Evolutionary conservation across 2,113 vertebrate species (phyloP).

Genomic region (Pedetes capensis): DNA sequence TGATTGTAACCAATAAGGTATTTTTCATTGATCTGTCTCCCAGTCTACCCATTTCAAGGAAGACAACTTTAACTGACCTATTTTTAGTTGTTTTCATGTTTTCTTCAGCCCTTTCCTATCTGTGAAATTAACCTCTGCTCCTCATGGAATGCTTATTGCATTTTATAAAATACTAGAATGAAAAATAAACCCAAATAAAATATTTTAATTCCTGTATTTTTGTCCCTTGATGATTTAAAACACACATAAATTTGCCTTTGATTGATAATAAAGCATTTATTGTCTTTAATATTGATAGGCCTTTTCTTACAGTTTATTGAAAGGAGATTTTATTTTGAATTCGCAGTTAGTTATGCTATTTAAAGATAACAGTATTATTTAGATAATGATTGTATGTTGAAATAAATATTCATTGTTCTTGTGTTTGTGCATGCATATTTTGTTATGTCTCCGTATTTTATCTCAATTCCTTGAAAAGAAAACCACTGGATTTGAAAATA

Average conservation of each 20-base stretch:
- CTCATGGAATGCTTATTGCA: neutral
- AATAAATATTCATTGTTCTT: neutral
- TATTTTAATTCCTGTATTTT: neutral
- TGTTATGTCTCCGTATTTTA: neutral
- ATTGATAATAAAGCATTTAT: neutral
- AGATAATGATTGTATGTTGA: neutral
- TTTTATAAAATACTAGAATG: neutral
- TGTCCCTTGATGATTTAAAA: neutral
- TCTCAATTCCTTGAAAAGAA: neutral
- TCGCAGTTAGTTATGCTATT: neutral
- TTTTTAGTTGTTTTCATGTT: neutral
- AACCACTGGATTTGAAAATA: neutral
- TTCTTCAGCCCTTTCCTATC: neutral
- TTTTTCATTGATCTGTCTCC: neutral
- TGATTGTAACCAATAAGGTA: neutral
- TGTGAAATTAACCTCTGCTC: neutral
- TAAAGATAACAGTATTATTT: neutral
- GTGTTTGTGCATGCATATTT: neutral
- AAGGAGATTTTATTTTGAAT: neutral
- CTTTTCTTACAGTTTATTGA: neutral
- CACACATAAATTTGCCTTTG: neutral
- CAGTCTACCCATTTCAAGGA: neutral
- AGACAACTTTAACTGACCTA: neutral
- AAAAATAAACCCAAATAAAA: neutral
- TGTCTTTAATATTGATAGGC: neutral